Evolutionary conservation across 2,113 vertebrate genomes (phyloP), one percentile per base, ranked within the genome.

Genomic region (Urocitellus parryii): DNA sequence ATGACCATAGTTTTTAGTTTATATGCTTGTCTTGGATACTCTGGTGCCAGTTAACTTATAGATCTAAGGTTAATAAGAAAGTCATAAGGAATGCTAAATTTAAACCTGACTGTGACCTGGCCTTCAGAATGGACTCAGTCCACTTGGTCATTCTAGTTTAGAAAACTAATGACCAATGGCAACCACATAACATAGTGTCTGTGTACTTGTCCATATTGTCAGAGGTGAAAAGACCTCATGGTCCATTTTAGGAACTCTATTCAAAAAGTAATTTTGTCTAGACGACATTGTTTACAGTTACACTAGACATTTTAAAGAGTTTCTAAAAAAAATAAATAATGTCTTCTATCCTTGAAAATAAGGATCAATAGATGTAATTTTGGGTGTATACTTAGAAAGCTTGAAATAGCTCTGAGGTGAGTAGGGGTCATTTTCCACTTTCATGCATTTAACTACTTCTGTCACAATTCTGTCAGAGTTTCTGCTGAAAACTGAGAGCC

Each of bases 331-430:
- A 80, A 42, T 42, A 42, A 42, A 67, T 34, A 88, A 39, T 91
- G 72, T 96, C 86, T 97, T 91, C 89, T 87, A 51, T 83, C 79
- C 53, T 56, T 68, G 70, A 95, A 97, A 97, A 91, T 76, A 91
- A 97, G 92, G 91, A 97, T 97, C 97, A 96, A 97, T 97, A 95
- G 45, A 79, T 95, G 37, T 85, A 94, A 96, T 97, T 96, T 90
- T 80, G 93, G 83, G 82, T 93, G 79, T 93, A 77, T 78, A 86
- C 89, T 91, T 88, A 82, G 58, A 93, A 92, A 91, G 74, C 91
- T 93, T 95, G 82, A 96, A 96, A 97, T 90, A 97, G 94, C 90
- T 95, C 68, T 85, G 80, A 92, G 96, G 96, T 94, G 92, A 96
- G 37, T 37, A 51, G 56, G 72, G 95, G 93, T 98, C 95, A 97